These are phyloP conservation scores for Meleagris gallopavo DNA, from an alignment of 2,113 vertebrate genomes.

Conservation along the genomic window DNA sequence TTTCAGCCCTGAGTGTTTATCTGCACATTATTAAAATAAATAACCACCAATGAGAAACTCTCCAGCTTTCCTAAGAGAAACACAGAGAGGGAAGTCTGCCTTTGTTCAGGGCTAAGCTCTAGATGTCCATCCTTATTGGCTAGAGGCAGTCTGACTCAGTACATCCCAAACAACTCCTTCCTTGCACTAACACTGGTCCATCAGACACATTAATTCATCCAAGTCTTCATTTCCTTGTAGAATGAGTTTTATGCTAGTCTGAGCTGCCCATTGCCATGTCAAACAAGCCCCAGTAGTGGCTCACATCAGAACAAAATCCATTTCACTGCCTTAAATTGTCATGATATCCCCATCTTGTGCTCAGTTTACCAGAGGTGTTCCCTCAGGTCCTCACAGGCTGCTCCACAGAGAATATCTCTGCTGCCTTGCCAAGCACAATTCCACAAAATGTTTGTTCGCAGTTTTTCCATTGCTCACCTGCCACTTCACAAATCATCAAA, in stretches of 20 bases:
- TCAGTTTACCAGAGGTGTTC: not conserved
- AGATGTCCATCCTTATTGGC: fast-evolving
- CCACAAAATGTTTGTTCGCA: not conserved
- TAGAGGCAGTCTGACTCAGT: not conserved
- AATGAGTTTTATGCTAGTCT: not conserved
- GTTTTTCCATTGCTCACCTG: not conserved
- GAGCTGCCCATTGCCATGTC: not conserved
- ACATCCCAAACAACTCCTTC: not conserved
- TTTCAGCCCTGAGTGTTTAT: not conserved
- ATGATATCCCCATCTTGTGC: not conserved
- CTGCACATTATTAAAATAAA: not conserved
- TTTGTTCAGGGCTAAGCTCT: not conserved
- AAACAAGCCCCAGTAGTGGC: not conserved
- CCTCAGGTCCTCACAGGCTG: fast-evolving
- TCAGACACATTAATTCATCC: not conserved
- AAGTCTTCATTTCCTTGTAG: fast-evolving
- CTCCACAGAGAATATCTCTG: not conserved
- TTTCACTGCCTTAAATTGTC: not conserved
- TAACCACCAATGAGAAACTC: not conserved
- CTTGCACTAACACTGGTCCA: not conserved
- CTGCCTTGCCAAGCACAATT: not conserved
- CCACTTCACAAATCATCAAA: not conserved
- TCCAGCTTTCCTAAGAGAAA: not conserved
- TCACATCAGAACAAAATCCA: not conserved
- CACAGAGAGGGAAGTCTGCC: not conserved